Conservation (phyloP, 2,888 invertebrate genomes). For the Harpagoxenus sublaevis region DNA sequence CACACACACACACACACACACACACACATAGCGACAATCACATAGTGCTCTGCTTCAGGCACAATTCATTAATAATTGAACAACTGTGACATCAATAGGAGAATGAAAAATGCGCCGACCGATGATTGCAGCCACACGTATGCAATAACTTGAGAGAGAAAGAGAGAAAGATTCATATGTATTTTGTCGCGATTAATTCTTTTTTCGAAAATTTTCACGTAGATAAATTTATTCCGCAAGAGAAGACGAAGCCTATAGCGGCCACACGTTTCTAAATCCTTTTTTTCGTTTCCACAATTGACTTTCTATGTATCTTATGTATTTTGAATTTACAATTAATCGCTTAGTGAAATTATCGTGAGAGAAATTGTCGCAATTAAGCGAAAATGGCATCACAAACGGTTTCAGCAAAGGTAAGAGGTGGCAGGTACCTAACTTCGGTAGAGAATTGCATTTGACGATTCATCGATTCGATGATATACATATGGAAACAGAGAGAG, state of each 20-base stretch:
- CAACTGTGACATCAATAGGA: conserved; percentile 65
- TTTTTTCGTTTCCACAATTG: background rate
- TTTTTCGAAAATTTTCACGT: conserved; percentile 6
- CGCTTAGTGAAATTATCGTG: conserved; percentile 6
- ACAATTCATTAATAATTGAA: conserved; percentile 64
- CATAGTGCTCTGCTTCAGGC: background rate
- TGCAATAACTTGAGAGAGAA: background rate
- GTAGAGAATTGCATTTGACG: conserved; percentile 29
- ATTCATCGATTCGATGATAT: conserved; percentile 18
- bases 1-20: too few species aligned
- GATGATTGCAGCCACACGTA: background rate
- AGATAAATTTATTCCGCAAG: background rate
- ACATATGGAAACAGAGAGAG: background rate
- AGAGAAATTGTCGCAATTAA: background rate
- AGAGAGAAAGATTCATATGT: conserved; percentile 24
- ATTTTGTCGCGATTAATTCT: conserved; percentile 34
- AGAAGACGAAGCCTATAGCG: background rate
- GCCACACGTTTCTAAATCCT: background rate
- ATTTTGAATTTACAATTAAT: background rate
- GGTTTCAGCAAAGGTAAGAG: background rate
- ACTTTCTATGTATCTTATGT: conserved; percentile 2
- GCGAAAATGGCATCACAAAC: background rate
- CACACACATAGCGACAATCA: background rate
- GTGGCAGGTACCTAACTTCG: background rate
- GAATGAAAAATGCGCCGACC: conserved; percentile 34